A percentile compares a stretch with the other conserved stretches of the same genome.
phyloP scores from a whole-genome alignment of 2,797 vertebrate genomes.

The Taeniopygia guttata region DNA sequence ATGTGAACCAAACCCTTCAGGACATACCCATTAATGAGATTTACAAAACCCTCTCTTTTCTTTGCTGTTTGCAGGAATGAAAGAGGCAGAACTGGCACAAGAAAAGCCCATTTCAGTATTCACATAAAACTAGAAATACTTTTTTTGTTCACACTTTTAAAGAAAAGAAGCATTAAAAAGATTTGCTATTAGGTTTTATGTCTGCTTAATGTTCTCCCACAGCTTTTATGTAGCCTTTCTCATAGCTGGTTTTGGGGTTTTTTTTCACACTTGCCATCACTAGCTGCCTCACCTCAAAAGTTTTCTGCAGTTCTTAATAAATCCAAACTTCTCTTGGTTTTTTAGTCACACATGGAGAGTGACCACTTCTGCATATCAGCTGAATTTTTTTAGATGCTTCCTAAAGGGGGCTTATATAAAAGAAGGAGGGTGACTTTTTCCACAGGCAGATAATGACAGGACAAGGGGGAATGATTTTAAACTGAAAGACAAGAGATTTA shows the following conservation, averaged over 20 bases:
- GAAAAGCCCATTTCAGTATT: background rate
- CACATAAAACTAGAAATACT: background rate
- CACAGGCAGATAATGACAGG: background rate
- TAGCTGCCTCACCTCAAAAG: background rate
- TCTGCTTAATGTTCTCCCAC: background rate
- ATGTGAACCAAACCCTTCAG: conserved; percentile 31
- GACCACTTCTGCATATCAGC: background rate
- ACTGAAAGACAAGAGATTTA: background rate
- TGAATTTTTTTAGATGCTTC: background rate
- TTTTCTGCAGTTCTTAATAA: background rate
- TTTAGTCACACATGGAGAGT: background rate
- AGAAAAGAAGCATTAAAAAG: background rate
- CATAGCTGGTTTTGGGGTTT: too few species aligned
- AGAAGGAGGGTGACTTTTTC: background rate
- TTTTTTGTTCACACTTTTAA: background rate
- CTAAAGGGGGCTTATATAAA: background rate
- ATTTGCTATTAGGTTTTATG: background rate
- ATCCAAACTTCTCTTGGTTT: background rate
- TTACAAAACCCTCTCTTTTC: background rate
- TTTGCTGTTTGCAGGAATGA: background rate
- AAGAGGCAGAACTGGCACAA: background rate
- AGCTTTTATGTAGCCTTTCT: background rate
- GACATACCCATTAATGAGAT: conserved; percentile 9
- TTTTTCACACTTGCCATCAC: background rate
- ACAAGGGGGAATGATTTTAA: background rate